Conservation (phyloP, 2,888 invertebrate species). For the Fabriciana adippe region DNA sequence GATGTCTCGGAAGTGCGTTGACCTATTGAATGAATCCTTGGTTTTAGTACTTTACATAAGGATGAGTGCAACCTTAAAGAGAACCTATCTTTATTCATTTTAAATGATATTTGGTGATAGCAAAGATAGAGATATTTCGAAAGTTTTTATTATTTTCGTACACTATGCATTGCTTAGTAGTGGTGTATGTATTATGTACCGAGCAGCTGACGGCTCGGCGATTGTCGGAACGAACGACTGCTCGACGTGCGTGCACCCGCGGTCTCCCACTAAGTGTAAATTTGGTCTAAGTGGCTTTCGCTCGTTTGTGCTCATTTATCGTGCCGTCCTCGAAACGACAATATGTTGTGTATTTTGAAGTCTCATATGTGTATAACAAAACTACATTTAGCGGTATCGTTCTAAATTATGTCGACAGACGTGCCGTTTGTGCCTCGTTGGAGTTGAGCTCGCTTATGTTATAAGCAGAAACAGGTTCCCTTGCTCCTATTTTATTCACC, state of each 20-base stretch:
- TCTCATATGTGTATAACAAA: constrained; percentile 69
- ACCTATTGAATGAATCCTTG: constrained; percentile 75
- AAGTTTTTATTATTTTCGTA: constrained; percentile 3
- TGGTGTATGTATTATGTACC: constrained; percentile 37
- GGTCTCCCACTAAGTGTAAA: constrained; percentile 82
- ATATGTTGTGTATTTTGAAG: constrained; percentile 67
- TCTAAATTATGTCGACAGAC: constrained; percentile 73
- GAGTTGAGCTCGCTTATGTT: constrained; percentile 61
- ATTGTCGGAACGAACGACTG: constrained; percentile 50
- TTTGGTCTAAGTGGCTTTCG: constrained; percentile 80
- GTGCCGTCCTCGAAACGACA: constrained; percentile 58
- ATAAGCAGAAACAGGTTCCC: constrained; percentile 71
- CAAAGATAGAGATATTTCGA: not conserved
- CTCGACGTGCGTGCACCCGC: constrained; percentile 55
- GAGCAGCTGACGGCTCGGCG: constrained; percentile 69
- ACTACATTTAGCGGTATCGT: constrained; percentile 70
- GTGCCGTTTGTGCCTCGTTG: constrained; percentile 66
- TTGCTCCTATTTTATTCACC: constrained; percentile 75
- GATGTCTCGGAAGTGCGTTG: constrained; percentile 80
- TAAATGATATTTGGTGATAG: not conserved
- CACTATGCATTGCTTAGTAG: constrained; percentile 5
- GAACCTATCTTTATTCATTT: not conserved
- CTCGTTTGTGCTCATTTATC: constrained; percentile 77
- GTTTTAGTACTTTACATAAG: constrained; percentile 36
- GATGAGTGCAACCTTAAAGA: not conserved